A percentile compares a stretch with the other conserved stretches of the same genome.
phyloP scores from a whole-genome alignment of 92 coral and sea anemone genomes.

The Zoanthus sansibaricus region DNA sequence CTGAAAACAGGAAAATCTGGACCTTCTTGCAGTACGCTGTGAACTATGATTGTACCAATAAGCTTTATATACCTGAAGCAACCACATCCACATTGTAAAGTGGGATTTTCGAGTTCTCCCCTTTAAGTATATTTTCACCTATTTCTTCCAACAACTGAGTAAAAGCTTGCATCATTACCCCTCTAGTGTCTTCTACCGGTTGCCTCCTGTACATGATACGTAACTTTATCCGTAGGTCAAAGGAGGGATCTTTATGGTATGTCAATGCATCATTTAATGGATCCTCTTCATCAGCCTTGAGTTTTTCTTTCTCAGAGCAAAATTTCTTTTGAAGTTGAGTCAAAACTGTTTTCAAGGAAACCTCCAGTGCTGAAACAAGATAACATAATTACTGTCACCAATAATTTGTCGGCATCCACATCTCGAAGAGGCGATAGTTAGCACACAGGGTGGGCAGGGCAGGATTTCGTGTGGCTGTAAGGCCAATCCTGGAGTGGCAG shows the following conservation, averaged over 20 bases:
- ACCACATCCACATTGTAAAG: slow-evolving; percentile 54
- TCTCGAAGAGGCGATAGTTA: too few species aligned
- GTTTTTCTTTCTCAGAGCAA: slow-evolving; percentile 53
- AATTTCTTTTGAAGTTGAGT: slow-evolving; percentile 30
- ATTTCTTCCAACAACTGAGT: neutral
- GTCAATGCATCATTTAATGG: slow-evolving; percentile 73
- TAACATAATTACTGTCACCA: too few species aligned
- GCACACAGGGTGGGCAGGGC: too few species aligned
- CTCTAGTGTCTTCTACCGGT: slow-evolving; percentile 65
- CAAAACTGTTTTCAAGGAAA: slow-evolving; percentile 33
- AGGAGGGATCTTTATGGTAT: slow-evolving; percentile 56
- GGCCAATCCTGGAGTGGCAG: too few species aligned
- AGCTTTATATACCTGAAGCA: slow-evolving; percentile 53
- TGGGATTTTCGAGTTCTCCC: slow-evolving; percentile 44
- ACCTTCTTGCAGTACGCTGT: slow-evolving; percentile 67
- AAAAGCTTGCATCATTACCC: slow-evolving; percentile 51
- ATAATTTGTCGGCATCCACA: too few species aligned
- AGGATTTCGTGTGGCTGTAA: too few species aligned
- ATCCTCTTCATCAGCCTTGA: slow-evolving; percentile 66
- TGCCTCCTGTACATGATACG: slow-evolving; percentile 44
- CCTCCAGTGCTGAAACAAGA: neutral
- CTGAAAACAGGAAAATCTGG: slow-evolving; percentile 61
- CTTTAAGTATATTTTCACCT: slow-evolving; percentile 35
- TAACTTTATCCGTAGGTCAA: slow-evolving; percentile 52
- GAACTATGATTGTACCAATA: slow-evolving; percentile 50